phyloP scores from a whole-genome alignment of 2,797 vertebrate genomes.

The Falco rusticolus region DNA sequence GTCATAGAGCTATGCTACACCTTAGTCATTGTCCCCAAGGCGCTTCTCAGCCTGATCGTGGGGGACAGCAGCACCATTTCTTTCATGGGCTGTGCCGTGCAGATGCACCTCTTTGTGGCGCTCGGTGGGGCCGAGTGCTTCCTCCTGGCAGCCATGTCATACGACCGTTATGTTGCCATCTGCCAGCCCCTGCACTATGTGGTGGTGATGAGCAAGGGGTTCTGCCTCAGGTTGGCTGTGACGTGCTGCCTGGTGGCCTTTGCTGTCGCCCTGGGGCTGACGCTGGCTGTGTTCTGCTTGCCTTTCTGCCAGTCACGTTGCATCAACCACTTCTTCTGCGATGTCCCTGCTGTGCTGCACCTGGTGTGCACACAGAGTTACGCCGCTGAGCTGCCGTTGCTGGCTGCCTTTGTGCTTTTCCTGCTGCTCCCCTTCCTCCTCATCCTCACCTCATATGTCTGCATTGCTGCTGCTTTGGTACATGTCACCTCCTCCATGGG shows the following conservation, averaged over 20 bases:
- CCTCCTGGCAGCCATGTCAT: slow-evolving; percentile 63
- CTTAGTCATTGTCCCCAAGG: slow-evolving; percentile 71
- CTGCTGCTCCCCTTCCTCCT: slow-evolving; percentile 69
- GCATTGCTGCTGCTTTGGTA: slow-evolving; percentile 42
- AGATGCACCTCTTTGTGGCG: slow-evolving; percentile 77
- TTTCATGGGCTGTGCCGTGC: slow-evolving; percentile 68
- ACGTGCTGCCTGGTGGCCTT: slow-evolving; percentile 59
- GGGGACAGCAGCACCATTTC: slow-evolving; percentile 51
- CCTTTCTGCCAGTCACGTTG: slow-evolving; percentile 59
- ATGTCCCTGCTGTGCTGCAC: slow-evolving; percentile 39
- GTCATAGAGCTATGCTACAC: slow-evolving; percentile 76
- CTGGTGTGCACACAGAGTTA: slow-evolving; percentile 66
- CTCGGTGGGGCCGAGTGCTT: slow-evolving; percentile 76
- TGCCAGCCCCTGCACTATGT: neutral
- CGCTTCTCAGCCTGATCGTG: slow-evolving; percentile 16
- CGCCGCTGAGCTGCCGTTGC: slow-evolving; percentile 45
- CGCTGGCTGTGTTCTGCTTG: slow-evolving; percentile 60
- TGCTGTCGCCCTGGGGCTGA: slow-evolving; percentile 49
- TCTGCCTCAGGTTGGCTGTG: slow-evolving; percentile 62
- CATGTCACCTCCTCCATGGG: neutral
- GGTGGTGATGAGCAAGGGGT: neutral
- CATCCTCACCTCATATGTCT: slow-evolving; percentile 65
- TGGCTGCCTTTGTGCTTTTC: slow-evolving; percentile 66
- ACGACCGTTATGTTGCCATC: neutral
- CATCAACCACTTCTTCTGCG: slow-evolving; percentile 75